phyloP scores from a whole-genome alignment of 2,797 vertebrate genomes.

The Dromococcyx pavoninus region DNA sequence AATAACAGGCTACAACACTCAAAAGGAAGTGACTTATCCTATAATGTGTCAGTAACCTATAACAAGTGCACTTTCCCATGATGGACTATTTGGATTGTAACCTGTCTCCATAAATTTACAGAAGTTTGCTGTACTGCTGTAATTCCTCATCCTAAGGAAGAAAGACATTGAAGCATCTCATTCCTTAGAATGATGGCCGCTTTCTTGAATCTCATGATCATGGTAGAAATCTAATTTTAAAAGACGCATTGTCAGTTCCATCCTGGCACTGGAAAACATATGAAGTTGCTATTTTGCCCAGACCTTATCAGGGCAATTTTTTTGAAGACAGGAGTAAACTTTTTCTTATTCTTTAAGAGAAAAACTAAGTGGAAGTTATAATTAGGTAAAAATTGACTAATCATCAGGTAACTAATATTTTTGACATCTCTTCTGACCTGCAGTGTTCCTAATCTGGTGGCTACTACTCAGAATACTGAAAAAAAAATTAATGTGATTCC shows the following conservation, averaged over 20 bases:
- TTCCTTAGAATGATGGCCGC: background rate
- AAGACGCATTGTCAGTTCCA: accelerated
- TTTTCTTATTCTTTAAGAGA: background rate
- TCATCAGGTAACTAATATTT: background rate
- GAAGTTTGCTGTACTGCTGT: background rate
- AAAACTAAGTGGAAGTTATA: background rate
- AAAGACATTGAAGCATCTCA: background rate
- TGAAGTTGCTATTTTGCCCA: background rate
- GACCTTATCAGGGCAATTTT: background rate
- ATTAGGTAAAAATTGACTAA: background rate
- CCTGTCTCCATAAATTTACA: background rate
- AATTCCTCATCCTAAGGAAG: background rate
- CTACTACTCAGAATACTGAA: background rate
- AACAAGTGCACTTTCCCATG: background rate
- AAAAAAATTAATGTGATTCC: background rate
- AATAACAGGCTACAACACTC: background rate
- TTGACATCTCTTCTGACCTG: background rate
- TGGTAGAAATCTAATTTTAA: background rate
- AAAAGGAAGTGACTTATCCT: background rate
- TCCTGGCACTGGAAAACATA: background rate
- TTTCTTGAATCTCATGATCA: background rate
- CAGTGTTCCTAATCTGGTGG: background rate
- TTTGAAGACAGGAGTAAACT: background rate
- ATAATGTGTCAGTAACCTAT: background rate
- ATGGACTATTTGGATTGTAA: background rate